These are phyloP conservation scores for Smutsia temminckii DNA, from an alignment of 2,797 vertebrate genomes.

Conservation along the genomic window DNA sequence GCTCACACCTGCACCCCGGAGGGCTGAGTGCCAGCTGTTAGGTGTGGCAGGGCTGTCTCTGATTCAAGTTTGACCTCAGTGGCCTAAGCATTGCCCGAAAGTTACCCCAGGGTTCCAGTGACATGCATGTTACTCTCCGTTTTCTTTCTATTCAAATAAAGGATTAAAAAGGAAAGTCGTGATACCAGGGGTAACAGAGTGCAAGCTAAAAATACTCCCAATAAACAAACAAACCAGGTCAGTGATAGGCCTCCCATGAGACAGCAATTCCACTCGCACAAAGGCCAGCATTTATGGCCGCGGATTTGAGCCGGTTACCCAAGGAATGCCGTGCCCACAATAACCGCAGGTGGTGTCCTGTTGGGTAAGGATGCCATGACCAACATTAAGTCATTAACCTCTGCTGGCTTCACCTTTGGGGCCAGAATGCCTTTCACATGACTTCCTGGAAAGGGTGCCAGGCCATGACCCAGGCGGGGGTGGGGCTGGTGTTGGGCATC, in stretches of 20 bases:
- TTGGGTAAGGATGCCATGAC: neutral
- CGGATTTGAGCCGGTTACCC: slow-evolving; percentile 43
- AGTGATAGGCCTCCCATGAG: neutral
- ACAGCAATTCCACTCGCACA: neutral
- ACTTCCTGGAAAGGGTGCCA: neutral
- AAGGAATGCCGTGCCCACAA: slow-evolving; percentile 45
- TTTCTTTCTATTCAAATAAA: neutral
- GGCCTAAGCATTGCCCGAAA: slow-evolving; percentile 42
- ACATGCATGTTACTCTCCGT: neutral
- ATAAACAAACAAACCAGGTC: slow-evolving; percentile 56
- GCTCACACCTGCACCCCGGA: neutral
- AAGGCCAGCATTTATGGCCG: slow-evolving; percentile 69
- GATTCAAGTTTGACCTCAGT: neutral
- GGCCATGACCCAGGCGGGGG: neutral
- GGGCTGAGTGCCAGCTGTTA: accelerated
- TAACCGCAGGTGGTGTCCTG: slow-evolving; percentile 45
- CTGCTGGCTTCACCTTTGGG: neutral
- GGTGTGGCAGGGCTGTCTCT: accelerated
- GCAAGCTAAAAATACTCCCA: slow-evolving; percentile 55
- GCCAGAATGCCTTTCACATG: neutral
- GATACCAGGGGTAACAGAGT: neutral
- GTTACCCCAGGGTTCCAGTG: slow-evolving; percentile 8
- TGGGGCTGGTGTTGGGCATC: neutral
- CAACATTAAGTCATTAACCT: neutral
- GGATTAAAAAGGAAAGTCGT: slow-evolving; percentile 18